phyloP scores from a whole-genome alignment of 2,888 invertebrate species.

The Hybos culiciformis region DNA sequence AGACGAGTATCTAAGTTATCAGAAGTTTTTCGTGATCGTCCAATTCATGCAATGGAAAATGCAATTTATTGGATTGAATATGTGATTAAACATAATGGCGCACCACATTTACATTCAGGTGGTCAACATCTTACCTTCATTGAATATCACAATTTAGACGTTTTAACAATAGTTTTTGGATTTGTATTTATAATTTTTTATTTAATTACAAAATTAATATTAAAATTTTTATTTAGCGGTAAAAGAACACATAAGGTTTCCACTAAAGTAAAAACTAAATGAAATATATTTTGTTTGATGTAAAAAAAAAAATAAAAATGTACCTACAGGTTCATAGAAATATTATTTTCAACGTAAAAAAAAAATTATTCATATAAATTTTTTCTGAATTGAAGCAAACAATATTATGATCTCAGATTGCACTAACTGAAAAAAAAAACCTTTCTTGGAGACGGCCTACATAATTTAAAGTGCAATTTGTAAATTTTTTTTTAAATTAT shows the following conservation, averaged over 20 bases:
- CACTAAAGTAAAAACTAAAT: not conserved
- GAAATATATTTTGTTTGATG: not conserved
- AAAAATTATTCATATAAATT: not conserved
- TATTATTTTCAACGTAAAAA: not conserved
- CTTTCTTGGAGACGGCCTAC: too few species aligned
- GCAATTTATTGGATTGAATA: constrained; percentile 38
- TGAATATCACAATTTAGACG: constrained; percentile 10
- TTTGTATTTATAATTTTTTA: not conserved
- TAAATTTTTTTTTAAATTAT: too few species aligned
- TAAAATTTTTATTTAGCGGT: not conserved
- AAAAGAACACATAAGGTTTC: not conserved
- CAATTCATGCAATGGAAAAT: constrained; percentile 25
- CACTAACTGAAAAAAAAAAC: not conserved
- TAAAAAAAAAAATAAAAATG: not conserved
- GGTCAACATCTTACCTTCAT: constrained; percentile 16
- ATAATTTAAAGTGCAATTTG: too few species aligned
- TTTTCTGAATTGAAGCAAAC: too few species aligned
- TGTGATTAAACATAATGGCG: constrained; percentile 33
- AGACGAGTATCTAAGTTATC: constrained; percentile 26
- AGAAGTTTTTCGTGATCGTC: constrained; percentile 31
- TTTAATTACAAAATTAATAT: not conserved
- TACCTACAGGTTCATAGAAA: not conserved
- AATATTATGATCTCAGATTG: too few species aligned
- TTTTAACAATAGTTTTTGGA: not conserved
- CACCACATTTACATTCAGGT: constrained; percentile 29